Evolutionary conservation across 92 coral and sea anemone genomes (phyloP).

Genomic region (Paragorgia papillata): DNA sequence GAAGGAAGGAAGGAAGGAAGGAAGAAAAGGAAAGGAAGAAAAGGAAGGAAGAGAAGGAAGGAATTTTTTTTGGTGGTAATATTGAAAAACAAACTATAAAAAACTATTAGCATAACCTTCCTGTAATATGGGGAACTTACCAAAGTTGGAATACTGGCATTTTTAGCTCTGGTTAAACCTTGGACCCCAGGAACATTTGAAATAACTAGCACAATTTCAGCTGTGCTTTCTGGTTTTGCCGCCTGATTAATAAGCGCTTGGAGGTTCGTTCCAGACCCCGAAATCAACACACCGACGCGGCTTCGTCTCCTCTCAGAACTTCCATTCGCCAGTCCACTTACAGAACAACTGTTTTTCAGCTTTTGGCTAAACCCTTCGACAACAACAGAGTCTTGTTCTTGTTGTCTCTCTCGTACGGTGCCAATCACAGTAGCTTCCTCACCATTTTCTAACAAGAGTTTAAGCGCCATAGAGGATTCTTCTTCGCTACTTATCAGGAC

Average conservation of each 20-base stretch:
- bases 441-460: constrained; percentile 59
- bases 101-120: no score
- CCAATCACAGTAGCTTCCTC: constrained; percentile 81
- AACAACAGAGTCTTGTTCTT: not conserved
- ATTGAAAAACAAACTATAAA: no score
- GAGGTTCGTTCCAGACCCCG: constrained; percentile 95
- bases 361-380: not conserved
- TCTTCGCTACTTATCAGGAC: constrained; percentile 65
- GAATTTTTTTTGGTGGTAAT: no score
- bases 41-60: no score
- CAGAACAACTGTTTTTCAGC: constrained; percentile 1
- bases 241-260: constrained; percentile 90
- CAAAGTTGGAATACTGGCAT: constrained; percentile 86
- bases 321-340: not conserved
- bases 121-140: no score
- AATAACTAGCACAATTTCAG: constrained; percentile 81
- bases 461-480: constrained; percentile 52
- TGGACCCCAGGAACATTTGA: constrained; percentile 85
- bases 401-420: constrained; percentile 39
- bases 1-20: no score
- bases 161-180: constrained; percentile 80
- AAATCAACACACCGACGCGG: constrained; percentile 83
- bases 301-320: constrained; percentile 32
- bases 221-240: constrained; percentile 69
- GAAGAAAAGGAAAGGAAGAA: no score